A percentile compares a stretch with the other conserved stretches of the same genome.
Conservation (phyloP, 2,888 invertebrate species). For the Philhelius pedissequus region DNA sequence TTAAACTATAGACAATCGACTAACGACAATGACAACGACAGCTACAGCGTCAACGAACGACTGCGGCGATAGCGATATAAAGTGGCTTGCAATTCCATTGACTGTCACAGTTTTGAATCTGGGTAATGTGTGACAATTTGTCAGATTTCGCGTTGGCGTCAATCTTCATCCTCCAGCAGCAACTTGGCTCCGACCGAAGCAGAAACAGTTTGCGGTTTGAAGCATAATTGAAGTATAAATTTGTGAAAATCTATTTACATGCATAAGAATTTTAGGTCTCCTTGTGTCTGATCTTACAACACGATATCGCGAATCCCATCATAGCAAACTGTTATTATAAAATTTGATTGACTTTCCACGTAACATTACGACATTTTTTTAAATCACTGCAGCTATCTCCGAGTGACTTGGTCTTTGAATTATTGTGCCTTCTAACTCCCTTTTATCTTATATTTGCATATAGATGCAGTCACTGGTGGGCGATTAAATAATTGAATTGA, state of each 20-base stretch:
- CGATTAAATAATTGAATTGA: conserved; percentile 44
- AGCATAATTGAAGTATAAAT: not conserved
- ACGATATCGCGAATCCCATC: conserved; percentile 41
- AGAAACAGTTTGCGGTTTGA: conserved; percentile 14
- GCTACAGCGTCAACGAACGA: too few species aligned
- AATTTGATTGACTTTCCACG: conserved; percentile 61
- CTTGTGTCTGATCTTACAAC: conserved; percentile 27
- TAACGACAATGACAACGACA: not conserved
- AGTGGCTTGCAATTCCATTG: conserved; percentile 25
- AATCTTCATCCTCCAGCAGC: conserved; percentile 38
- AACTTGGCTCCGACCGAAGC: too few species aligned
- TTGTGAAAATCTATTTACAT: conserved; percentile 42
- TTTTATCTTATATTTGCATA: conserved; percentile 42
- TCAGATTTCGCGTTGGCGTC: conserved; percentile 55
- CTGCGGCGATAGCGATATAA: too few species aligned
- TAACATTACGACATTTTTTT: conserved; percentile 37
- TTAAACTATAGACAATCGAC: not conserved
- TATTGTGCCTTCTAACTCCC: not conserved
- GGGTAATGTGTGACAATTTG: conserved; percentile 60
- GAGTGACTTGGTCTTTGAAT: not conserved
- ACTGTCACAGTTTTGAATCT: conserved; percentile 47
- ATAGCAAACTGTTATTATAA: conserved; percentile 21
- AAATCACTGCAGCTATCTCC: not conserved
- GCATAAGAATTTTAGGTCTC: conserved; percentile 46
- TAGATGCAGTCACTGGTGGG: conserved; percentile 33